A percentile compares a stretch with the other conserved stretches of the same genome.
Conservation (phyloP, 2,113 vertebrate species). For the Coptodon rendalli region DNA sequence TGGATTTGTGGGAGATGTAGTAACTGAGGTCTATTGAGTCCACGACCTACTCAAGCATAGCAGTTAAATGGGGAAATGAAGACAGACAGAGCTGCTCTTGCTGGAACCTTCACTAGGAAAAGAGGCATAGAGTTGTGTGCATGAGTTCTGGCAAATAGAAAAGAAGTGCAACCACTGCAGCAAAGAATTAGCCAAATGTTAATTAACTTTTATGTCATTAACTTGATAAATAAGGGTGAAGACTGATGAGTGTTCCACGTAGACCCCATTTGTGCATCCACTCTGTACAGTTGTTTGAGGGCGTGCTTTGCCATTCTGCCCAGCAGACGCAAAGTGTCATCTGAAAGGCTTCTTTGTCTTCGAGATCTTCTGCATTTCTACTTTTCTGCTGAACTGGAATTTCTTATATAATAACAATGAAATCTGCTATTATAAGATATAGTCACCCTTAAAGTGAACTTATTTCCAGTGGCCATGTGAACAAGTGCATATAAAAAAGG, state of each 20-base stretch:
- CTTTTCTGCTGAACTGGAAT: not conserved
- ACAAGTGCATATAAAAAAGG: not conserved
- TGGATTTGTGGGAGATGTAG: conserved; percentile 5
- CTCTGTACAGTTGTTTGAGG: not conserved
- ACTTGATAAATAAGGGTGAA: not conserved
- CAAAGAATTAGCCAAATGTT: not conserved
- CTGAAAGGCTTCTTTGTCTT: not conserved
- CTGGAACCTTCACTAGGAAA: not conserved
- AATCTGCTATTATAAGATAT: not conserved
- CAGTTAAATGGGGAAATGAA: not conserved
- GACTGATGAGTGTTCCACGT: not conserved
- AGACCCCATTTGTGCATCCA: not conserved
- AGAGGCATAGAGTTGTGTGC: not conserved
- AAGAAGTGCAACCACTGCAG: not conserved
- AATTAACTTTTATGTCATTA: not conserved
- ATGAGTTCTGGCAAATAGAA: not conserved
- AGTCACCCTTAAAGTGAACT: not conserved
- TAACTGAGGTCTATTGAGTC: conserved; percentile 1
- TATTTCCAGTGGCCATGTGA: not conserved
- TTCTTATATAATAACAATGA: not conserved
- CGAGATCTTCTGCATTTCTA: not conserved
- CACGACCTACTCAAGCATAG: conserved; percentile 8
- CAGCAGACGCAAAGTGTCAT: not conserved
- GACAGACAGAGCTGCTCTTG: not conserved
- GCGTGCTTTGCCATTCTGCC: not conserved